Evolutionary conservation across 2,888 invertebrate genomes (phyloP), one percentile per base, ranked within the genome.

Genomic region (Smittia aterrima): DNA sequence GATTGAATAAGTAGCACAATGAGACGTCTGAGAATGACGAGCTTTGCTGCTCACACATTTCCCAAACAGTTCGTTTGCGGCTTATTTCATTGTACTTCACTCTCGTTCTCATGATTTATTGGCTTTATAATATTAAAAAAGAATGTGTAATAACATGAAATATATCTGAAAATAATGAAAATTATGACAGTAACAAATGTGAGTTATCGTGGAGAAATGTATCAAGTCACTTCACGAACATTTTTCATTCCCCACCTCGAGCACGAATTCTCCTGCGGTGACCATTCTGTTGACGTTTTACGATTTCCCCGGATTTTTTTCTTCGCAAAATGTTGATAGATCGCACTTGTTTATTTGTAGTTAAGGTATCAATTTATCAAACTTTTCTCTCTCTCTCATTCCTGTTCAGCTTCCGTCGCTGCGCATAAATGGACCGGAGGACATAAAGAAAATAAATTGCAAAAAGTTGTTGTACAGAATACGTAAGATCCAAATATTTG

Each of bases 91-190:
- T 62, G 24, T n/a, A 1, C 24, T 62, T 62, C 24, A 24, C 22
- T 62, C 58, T 11, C 58, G 22, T 47, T 47, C 47, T 18, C 25
- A 18, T 70, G 70, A 70, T 70, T 70, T 70, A 70, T 70, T 54
- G 22, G n/a, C 27, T n/a, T 70, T 70, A 47, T 70, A 25, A 54
- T 70, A 70, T 70, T 70, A 70, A 70, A 70, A 70, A 70, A 70
- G 7, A 13, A 54, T 58, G 58, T 64, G 47, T 41, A 67, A 47
- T 41, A 67, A 67, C 16, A 20, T n/a, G 22, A 67, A 41, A 24
- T 22, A 67, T 47, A 41, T 47, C 64, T 64, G 16, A 64, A 64
- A 67, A 67, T 67, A 32, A 24, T 67, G 41, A 41, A 67, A 67
- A 67, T 67, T 41, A 27, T 70, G 18, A 53, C 70, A 70, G 70